Conservation (phyloP, 35 echinoderm and acorn worm species). For the Eucidaris tribuloides region DNA sequence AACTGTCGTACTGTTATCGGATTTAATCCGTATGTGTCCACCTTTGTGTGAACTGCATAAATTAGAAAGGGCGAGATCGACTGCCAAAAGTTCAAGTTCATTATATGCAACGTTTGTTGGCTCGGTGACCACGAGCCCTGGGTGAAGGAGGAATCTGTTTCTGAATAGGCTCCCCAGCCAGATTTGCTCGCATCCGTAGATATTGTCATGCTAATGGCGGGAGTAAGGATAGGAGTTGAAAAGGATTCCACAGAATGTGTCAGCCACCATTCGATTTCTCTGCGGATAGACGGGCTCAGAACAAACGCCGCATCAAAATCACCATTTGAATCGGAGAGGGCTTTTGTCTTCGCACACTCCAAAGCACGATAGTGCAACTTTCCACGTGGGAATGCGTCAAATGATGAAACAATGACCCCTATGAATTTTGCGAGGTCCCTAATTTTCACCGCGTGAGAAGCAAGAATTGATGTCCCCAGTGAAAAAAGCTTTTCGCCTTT, state of each 20-base stretch:
- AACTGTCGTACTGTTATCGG: background rate
- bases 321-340: background rate
- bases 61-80: background rate
- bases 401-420: background rate
- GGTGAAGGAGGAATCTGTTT: conserved; percentile 11
- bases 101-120: conserved; percentile 11
- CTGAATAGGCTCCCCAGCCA: background rate
- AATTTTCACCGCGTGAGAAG: background rate
- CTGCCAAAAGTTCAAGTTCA: background rate
- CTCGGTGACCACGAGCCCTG: background rate
- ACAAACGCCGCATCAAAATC: background rate
- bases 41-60: background rate
- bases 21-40: background rate
- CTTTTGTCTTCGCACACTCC: background rate
- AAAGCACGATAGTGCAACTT: background rate
- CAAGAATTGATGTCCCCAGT: background rate
- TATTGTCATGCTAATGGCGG: background rate
- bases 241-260: background rate
- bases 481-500: background rate
- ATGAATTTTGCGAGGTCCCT: conserved; percentile 21
- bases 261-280: conserved; percentile 10
- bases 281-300: background rate
- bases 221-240: background rate
- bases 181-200: background rate
- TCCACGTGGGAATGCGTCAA: conserved; percentile 24